Evolutionary conservation across 2,888 invertebrate genomes (phyloP).

Genomic region (Heliconius ismenius): DNA sequence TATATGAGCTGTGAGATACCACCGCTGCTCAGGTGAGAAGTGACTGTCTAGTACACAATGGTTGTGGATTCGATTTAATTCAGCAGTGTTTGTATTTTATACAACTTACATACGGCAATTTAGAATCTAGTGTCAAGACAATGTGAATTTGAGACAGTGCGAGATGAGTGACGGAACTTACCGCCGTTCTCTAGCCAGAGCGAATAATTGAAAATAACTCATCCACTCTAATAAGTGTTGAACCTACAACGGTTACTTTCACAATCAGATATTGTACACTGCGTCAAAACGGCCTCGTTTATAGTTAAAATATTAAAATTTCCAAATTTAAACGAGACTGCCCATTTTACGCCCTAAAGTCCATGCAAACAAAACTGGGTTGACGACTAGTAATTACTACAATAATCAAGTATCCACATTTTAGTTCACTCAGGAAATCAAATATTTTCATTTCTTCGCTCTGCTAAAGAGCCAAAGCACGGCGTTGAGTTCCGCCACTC

Average conservation of each 20-base stretch:
- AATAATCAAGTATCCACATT: no score
- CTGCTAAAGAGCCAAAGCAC: not conserved
- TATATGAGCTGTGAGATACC: conserved; percentile 2
- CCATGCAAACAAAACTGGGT: no score
- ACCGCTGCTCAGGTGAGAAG: not conserved
- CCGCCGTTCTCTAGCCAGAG: not conserved
- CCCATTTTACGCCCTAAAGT: no score
- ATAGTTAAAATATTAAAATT: no score
- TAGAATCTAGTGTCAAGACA: no score
- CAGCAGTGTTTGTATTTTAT: no score
- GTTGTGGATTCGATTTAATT: no score
- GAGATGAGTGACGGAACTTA: not conserved
- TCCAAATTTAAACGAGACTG: no score
- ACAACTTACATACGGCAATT: no score
- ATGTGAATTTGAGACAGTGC: no score
- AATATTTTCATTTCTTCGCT: not conserved
- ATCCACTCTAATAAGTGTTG: not conserved
- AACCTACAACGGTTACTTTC: not conserved
- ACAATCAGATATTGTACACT: not conserved
- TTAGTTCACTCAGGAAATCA: not conserved
- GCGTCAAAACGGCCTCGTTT: not conserved
- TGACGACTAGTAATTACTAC: no score
- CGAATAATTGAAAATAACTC: not conserved
- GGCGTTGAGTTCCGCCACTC: not conserved
- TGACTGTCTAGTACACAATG: no score